Base-by-base conservation (phyloP, 1,140 invertebrate genomes). In the Zaprionus ornatus region DNA sequence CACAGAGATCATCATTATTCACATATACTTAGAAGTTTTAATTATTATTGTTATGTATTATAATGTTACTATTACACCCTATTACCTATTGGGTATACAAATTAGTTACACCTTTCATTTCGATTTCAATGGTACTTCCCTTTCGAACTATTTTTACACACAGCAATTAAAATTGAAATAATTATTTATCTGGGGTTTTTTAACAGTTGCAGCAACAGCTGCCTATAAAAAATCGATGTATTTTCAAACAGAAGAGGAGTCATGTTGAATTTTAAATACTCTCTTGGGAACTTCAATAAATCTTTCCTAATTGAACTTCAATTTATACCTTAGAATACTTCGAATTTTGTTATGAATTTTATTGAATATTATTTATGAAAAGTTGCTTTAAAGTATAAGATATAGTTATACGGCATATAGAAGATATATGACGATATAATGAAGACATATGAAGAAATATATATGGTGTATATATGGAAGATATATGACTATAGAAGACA, bases 161-260 rank as follows among this genome's bases (percentile, higher is more conserved):
- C 48, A 37, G 45, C 48, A 74, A 62, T 62, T 68, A 54, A 74
- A 68, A 55, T 35, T 32, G 13, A 48, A 66, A 60, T 73, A 59
- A 50, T 73, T 74, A 61, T 42, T 73, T 59, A 35, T n/a, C 37
- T 65, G 40, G 54, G 35, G 6, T 50, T 67, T 67, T 67, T 50
- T 32, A 17, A 45, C 40, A 45, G 9, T 45, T 17, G 17, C n/a
- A 3, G 5, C 0, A 4, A 6, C 40, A 42, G 40, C n/a, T 45
- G 40, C 1, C n/a, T 17, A 17, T 4, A 17, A 42, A 42, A 17
- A 7, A 17, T 5, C n/a, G 2, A 45, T 17, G 15, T n/a, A 45
- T 17, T 42, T 42, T 17, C 0, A 9, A 17, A 45, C 29, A 45
- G 0, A 45, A 45, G 4, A 9, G 1, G 35, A 37, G 35, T 2